These are phyloP conservation scores for Mus spretus DNA, from an alignment of 2,797 vertebrate genomes.

Conservation along the genomic window DNA sequence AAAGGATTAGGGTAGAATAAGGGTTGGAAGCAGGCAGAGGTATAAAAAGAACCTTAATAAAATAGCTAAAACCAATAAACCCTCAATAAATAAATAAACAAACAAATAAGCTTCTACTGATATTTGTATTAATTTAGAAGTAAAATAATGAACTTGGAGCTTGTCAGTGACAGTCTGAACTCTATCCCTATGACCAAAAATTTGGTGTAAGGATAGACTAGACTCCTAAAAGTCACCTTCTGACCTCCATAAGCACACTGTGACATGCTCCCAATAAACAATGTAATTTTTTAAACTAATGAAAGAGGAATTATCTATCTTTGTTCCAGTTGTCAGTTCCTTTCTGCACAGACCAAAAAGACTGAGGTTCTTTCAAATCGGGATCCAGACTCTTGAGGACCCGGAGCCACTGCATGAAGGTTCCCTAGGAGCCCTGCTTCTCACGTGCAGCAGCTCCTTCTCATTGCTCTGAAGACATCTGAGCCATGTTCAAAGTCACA, in stretches of 20 bases:
- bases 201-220: neutral
- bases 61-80: neutral
- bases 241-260: neutral
- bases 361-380: neutral
- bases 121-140: neutral
- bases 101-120: neutral
- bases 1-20: neutral
- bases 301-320: neutral
- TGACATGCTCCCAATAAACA: neutral
- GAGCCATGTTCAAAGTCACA: conserved; percentile 48
- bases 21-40: neutral
- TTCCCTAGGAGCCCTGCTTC: neutral
- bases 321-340: neutral
- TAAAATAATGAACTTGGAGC: neutral
- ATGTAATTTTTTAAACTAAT: neutral
- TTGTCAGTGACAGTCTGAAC: neutral
- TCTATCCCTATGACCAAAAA: neutral
- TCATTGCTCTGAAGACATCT: conserved; percentile 32
- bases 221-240: neutral
- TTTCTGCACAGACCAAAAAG: conserved; percentile 23
- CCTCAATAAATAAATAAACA: neutral
- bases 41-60: neutral
- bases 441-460: neutral
- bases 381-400: neutral
- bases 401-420: neutral